Base-by-base conservation (phyloP, 2,797 vertebrate genomes). In the Anguilla marmorata region DNA sequence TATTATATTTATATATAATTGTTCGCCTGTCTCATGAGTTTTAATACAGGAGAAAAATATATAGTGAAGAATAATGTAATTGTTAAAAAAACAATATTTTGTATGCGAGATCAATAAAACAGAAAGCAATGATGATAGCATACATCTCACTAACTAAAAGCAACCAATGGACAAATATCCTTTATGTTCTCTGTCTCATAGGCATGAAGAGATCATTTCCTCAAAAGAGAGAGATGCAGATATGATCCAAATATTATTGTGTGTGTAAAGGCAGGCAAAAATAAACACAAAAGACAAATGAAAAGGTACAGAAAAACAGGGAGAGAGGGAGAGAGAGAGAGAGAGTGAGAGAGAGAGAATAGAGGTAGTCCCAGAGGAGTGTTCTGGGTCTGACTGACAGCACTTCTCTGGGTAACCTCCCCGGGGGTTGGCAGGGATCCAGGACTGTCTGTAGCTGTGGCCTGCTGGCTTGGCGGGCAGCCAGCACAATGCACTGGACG, bases 351-450 rank as follows among this genome's bases (percentile, higher is more conserved):
- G 45, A n/a, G 45, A 82, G 79, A 82, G 74, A 82, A 82, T 48
- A 12, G 79, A 50, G 45, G 41, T 5, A 50, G 66, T 85, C 87
- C 87, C 80, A 21, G 45, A 8, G 33, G 84, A 76, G 50, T 8
- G 5, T 84, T 12, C 66, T 54, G 66, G 63, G 33, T 24, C 87
- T 88, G 87, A 85, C 37, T 88, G 84, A 85, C 83, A 79, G 87
- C 63, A 56, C 87, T 33, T 76, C 60, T 72, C 83, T 85, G 82
- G 87, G 88, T 88, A 87, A 56, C 24, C 11, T 21, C 86, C 88
- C 86, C 86, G 85, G 86, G 60, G 58, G 76, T 58, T 90, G 89
- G 90, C 88, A 66, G 82, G 41, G 72, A 11, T 88, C 90, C 90
- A 91, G 48, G n/a, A 52, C 63, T 48, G 89, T 89, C 87, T 86